phyloP scores from a whole-genome alignment of 2,113 vertebrate genomes.

The Psephotus haematonotus region DNA sequence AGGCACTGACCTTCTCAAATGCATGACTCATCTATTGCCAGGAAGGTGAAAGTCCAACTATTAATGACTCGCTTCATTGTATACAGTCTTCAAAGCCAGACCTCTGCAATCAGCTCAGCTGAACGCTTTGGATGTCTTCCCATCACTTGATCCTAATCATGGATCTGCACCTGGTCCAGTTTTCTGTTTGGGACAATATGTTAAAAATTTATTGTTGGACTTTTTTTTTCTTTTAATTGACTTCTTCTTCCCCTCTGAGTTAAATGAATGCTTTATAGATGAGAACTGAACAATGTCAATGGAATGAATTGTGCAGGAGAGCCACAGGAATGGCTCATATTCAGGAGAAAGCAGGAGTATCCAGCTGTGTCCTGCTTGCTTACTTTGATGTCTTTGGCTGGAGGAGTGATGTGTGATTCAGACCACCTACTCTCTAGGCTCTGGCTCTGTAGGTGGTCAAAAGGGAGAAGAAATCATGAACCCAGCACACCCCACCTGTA shows the following conservation, averaged over 20 bases:
- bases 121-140: conserved; percentile 14
- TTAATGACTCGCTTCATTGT: not conserved
- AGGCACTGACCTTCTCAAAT: not conserved
- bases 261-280: not conserved
- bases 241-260: not conserved
- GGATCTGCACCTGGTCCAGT: conserved; percentile 29
- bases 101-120: not conserved
- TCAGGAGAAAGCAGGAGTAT: not conserved
- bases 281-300: not conserved
- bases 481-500: not conserved
- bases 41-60: not conserved
- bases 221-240: not conserved
- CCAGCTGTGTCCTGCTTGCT: conserved; percentile 20
- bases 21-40: not conserved
- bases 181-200: conserved; percentile 12
- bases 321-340: not conserved
- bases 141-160: not conserved
- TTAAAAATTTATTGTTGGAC: not conserved
- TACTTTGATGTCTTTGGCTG: conserved; percentile 28
- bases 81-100: not conserved
- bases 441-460: not conserved
- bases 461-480: not conserved
- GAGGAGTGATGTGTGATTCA: fast-evolving
- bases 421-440: conserved; percentile 17
- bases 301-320: not conserved